Evolutionary conservation across 2,888 invertebrate species (phyloP), one percentile per base, ranked within the genome.

Genomic region (Apotomis betuletana): DNA sequence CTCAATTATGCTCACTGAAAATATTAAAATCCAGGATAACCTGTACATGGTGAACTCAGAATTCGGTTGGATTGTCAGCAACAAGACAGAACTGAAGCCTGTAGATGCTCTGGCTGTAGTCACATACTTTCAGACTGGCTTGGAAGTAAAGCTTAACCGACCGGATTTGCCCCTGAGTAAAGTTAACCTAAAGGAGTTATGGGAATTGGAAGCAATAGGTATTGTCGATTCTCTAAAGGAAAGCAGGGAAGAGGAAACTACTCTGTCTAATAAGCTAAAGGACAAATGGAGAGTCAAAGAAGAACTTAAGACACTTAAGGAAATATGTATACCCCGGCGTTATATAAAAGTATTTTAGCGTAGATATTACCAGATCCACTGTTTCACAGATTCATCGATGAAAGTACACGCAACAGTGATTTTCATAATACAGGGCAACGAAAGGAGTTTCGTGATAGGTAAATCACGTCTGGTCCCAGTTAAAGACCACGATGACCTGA

Each of bases 181-280:
- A 13, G 68, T 38, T 5, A 58, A 74, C 6, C 52, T 78, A 2
- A 75, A 70, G 38, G 8, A 6, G 0, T 44, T 81, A 49, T 77
- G 79, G 80, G 74, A 75, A 4, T 44, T 81, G 6, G 77, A 81
- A 72, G 51, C 75, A 0, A 79, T 80, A 27, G 79, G 79, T 6
- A 80, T 81, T 0, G 72, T 46, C 0, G 75, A 78, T 27, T 75
- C 74, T n/a, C 76, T 76, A 3, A 78, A 77, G 15, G 38, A 41
- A 0, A 74, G 57, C 12, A 49, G 69, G 15, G 73, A 73, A 6
- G 57, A 58, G n/a, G 61, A 61, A 49, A 49, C 46, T 5, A 15
- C 15, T 15, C 15, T 15, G 15, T 15, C 15, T 15, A 15, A 15
- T 0, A 15, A 15, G 15, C 15, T 15, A 15, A 15, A 15, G 15